phyloP scores from a whole-genome alignment of 2,113 vertebrate genomes.

The Oryzias celebensis region DNA sequence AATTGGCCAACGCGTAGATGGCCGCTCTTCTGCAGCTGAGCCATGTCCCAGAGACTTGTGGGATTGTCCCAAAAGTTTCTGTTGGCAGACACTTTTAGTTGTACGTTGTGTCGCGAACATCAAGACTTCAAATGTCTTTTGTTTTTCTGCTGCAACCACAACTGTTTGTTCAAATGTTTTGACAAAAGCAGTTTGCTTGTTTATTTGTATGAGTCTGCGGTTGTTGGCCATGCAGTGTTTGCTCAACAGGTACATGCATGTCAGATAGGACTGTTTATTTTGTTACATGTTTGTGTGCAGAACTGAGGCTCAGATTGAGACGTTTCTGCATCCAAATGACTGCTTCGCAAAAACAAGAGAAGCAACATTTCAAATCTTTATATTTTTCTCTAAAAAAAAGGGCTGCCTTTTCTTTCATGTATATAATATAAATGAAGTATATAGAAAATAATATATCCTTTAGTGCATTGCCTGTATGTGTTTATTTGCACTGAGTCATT shows the following conservation, averaged over 20 bases:
- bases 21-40: conserved; percentile 60
- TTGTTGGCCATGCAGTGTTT: conserved; percentile 43
- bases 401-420: conserved; percentile 88
- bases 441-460: conserved; percentile 73
- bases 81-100: conserved; percentile 42
- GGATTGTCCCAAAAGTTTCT: conserved; percentile 39
- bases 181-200: conserved; percentile 43
- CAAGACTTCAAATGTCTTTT: conserved; percentile 16
- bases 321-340: conserved; percentile 70
- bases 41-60: conserved; percentile 62
- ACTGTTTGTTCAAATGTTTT: conserved; percentile 46
- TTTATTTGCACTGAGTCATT: conserved; percentile 72
- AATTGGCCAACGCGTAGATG: conserved; percentile 27
- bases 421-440: conserved; percentile 78
- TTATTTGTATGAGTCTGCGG: conserved; percentile 49
- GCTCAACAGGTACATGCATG: conserved; percentile 57
- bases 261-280: conserved; percentile 48
- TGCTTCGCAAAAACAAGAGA: conserved; percentile 73
- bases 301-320: conserved; percentile 49
- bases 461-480: conserved; percentile 80
- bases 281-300: conserved; percentile 35
- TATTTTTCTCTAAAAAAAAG: conserved; percentile 85
- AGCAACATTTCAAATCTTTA: conserved; percentile 70
- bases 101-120: conserved; percentile 38
- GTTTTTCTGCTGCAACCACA: conserved; percentile 57